phyloP scores from a whole-genome alignment of 2,797 vertebrate species.

The Amphiprion clarkii region DNA sequence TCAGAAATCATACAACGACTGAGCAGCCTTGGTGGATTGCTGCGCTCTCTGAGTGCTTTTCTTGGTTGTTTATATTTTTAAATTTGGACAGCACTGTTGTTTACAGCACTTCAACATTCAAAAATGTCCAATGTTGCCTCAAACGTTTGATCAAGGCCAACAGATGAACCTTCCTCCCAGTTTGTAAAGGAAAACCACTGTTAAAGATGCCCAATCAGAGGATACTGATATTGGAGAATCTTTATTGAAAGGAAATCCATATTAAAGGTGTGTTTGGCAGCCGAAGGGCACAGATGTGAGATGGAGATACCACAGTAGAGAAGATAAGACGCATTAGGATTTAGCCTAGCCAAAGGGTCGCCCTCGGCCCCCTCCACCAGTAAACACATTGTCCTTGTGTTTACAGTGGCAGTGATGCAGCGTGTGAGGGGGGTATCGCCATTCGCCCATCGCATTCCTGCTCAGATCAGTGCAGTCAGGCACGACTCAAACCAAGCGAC shows the following conservation, averaged over 20 bases:
- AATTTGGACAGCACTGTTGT: neutral
- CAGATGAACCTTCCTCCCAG: neutral
- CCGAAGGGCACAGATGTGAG: slow-evolving; percentile 70
- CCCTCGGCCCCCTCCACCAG: slow-evolving; percentile 68
- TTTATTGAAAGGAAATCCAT: slow-evolving; percentile 77
- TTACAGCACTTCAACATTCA: neutral
- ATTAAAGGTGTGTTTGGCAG: slow-evolving; percentile 75
- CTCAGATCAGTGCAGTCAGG: slow-evolving; percentile 75
- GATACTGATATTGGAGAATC: slow-evolving; percentile 70
- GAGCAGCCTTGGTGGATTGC: too few species aligned
- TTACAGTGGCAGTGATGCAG: slow-evolving; percentile 75
- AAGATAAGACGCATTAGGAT: slow-evolving; percentile 78
- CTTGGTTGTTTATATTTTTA: too few species aligned
- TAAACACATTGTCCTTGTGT: slow-evolving; percentile 75
- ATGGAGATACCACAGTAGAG: slow-evolving; percentile 61
- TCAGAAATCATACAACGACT: too few species aligned
- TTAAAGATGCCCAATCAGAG: slow-evolving; percentile 66
- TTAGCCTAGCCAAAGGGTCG: slow-evolving; percentile 82
- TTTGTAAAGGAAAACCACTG: slow-evolving; percentile 53
- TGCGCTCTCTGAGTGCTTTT: too few species aligned
- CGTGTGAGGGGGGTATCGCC: slow-evolving; percentile 39
- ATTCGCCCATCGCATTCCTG: slow-evolving; percentile 70
- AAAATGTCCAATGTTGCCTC: neutral
- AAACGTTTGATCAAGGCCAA: neutral
- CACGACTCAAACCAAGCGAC: slow-evolving; percentile 51